A percentile compares a stretch with the other conserved stretches of the same genome.
Conservation (phyloP, 2,888 invertebrate species). For the Xestia rhomboidea region DNA sequence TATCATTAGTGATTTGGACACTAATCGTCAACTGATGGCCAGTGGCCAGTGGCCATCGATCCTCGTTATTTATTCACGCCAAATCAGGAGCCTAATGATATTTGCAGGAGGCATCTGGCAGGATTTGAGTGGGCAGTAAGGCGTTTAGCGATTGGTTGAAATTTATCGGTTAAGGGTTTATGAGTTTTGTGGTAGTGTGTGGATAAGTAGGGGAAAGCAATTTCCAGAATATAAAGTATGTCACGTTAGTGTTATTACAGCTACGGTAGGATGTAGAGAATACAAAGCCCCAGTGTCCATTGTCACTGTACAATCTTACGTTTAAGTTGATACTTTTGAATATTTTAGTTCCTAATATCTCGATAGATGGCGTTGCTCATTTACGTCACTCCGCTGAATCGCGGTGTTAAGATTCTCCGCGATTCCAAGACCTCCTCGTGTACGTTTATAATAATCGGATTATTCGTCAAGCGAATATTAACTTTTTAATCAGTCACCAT, state of each 20-base stretch:
- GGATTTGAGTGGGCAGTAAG: conserved; percentile 42
- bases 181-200: conserved; percentile 18
- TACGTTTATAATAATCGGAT: no score
- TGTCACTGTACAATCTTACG: no score
- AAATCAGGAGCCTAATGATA: conserved; percentile 62
- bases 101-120: conserved; percentile 51
- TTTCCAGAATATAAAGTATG: not conserved
- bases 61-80: conserved; percentile 67
- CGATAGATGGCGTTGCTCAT: no score
- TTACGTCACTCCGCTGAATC: no score
- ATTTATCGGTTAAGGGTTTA: conserved; percentile 48
- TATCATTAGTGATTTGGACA: conserved; percentile 73
- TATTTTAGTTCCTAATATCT: no score
- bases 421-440: no score
- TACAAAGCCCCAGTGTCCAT: no score
- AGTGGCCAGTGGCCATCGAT: conserved; percentile 67
- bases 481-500: no score
- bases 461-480: no score
- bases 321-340: no score
- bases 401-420: no score
- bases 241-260: no score
- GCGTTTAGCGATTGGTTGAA: conserved; percentile 33
- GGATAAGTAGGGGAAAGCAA: not conserved
- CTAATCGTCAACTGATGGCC: conserved; percentile 80
- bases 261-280: not conserved